These are phyloP conservation scores for Rhopalosiphum padi DNA, from an alignment of 1,140 invertebrate species.

Conservation along the genomic window DNA sequence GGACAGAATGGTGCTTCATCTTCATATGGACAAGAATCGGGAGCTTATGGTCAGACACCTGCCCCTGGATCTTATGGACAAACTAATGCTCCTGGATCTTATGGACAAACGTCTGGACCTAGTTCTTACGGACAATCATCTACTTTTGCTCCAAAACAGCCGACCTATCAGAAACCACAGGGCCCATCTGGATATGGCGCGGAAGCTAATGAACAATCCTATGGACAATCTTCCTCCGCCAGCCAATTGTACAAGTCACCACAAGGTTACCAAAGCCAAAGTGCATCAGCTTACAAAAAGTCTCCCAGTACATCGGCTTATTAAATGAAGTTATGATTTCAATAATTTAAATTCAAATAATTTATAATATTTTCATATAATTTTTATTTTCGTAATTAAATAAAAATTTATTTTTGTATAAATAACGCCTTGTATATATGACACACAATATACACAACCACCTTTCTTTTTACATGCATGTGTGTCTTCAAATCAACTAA, in stretches of 20 bases:
- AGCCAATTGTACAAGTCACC: slow-evolving; percentile 7
- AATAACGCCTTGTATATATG: slow-evolving; percentile 38
- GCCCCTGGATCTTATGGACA: slow-evolving; percentile 12
- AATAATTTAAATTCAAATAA: slow-evolving; percentile 19
- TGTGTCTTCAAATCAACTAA: not conserved
- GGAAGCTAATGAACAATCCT: not conserved
- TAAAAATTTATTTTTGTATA: slow-evolving; percentile 39
- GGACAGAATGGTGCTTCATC: slow-evolving; percentile 23
- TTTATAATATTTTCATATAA: slow-evolving; percentile 22
- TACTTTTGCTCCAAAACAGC: not conserved
- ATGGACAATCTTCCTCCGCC: slow-evolving; percentile 31
- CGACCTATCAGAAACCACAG: not conserved
- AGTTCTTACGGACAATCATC: slow-evolving; percentile 24
- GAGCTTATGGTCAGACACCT: not conserved
- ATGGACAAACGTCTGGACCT: not conserved
- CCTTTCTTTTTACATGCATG: slow-evolving; percentile 11
- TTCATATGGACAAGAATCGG: slow-evolving; percentile 36
- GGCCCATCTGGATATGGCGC: not conserved
- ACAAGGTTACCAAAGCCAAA: slow-evolving; percentile 25
- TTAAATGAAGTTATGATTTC: not conserved
- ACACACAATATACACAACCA: slow-evolving; percentile 33
- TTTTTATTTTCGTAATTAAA: not conserved
- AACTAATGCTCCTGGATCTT: not conserved
- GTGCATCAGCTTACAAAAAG: slow-evolving; percentile 29
- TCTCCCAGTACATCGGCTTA: not conserved